Conservation (phyloP, 2,113 vertebrate species). For the Notothenia rossii region DNA sequence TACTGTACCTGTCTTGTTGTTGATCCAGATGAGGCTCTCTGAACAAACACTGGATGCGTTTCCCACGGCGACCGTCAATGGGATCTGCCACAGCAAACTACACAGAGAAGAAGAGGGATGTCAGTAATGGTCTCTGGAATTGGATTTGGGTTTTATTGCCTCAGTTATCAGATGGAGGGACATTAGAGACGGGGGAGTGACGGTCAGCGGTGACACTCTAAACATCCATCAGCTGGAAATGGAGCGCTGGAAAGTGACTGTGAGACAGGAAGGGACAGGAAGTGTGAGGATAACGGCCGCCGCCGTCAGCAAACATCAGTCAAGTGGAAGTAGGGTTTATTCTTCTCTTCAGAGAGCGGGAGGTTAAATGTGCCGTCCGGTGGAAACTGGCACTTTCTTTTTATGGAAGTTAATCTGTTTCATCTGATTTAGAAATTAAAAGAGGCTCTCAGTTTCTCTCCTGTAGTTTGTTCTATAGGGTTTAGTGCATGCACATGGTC, state of each 20-base stretch:
- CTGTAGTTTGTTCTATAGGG: no score
- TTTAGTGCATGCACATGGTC: no score
- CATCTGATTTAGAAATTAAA: no score
- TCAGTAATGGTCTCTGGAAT: constrained; percentile 28
- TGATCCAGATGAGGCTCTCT: constrained; percentile 96
- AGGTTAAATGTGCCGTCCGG: constrained; percentile 23
- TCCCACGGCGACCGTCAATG: constrained; percentile 94
- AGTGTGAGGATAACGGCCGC: constrained; percentile 35
- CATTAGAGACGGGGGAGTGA: constrained; percentile 35
- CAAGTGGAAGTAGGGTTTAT: constrained; percentile 34
- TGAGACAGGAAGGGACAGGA: background rate
- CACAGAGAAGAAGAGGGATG: constrained; percentile 68
- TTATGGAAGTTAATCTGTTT: no score
- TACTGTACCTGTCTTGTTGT: constrained; percentile 93
- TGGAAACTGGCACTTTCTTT: background rate
- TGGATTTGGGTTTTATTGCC: constrained; percentile 48
- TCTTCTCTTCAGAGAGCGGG: constrained; percentile 30
- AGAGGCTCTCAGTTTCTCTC: no score
- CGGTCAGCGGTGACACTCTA: constrained; percentile 23
- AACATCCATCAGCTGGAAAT: constrained; percentile 52
- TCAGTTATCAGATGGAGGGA: constrained; percentile 46
- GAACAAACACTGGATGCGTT: constrained; percentile 89
- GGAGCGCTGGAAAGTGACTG: constrained; percentile 24
- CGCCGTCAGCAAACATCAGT: constrained; percentile 30
- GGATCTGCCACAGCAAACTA: constrained; percentile 97